Percentiles rank a stretch among this genome's conserved stretches.
Conservation (phyloP, 1,140 invertebrate species). For the Apis dorsata region DNA sequence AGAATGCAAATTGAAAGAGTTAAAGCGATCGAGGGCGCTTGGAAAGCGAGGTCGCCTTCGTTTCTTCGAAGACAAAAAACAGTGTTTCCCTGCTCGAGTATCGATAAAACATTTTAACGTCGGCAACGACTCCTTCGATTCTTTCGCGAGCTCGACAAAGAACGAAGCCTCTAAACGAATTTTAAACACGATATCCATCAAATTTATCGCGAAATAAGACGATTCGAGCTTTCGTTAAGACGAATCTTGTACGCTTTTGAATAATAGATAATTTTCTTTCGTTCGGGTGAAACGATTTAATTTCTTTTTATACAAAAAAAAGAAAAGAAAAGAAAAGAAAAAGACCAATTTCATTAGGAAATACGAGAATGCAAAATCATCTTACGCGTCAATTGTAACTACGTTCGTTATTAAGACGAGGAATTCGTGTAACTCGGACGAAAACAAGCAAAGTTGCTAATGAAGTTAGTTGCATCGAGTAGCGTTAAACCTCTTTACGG, state of each 20-base stretch:
- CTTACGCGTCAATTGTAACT: too few species aligned
- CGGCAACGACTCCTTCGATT: background rate
- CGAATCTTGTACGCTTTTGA: too few species aligned
- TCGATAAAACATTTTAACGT: conserved; percentile 3
- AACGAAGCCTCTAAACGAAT: background rate
- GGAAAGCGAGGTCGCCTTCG: too few species aligned
- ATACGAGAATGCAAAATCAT: too few species aligned
- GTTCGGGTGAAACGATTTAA: too few species aligned
- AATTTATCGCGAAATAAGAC: background rate
- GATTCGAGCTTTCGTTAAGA: background rate
- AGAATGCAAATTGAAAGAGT: background rate
- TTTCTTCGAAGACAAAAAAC: background rate
- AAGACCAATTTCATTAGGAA: too few species aligned
- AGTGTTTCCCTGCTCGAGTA: background rate
- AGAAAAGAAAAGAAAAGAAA: too few species aligned
- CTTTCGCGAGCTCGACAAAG: background rate
- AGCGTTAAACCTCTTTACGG: too few species aligned
- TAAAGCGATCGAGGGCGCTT: background rate
- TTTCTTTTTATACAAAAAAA: too few species aligned
- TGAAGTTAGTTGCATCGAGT: background rate
- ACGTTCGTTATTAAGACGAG: too few species aligned
- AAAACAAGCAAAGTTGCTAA: background rate
- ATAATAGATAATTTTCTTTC: too few species aligned
- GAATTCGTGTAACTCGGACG: too few species aligned
- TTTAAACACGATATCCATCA: background rate